Evolutionary conservation across 2,113 vertebrate genomes (phyloP).

Genomic region (Centrocercus urophasianus): DNA sequence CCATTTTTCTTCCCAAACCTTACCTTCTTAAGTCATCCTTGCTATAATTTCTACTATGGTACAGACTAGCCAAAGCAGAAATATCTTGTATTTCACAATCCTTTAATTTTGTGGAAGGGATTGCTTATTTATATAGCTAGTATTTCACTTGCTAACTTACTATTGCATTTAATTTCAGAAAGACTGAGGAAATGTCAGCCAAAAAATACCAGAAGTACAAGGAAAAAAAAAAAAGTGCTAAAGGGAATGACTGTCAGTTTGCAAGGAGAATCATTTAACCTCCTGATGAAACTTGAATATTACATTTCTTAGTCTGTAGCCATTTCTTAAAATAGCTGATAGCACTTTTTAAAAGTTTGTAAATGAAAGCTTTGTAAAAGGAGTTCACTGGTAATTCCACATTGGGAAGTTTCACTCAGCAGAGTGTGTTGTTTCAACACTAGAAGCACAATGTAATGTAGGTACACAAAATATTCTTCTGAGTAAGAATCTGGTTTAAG

Average conservation of each 20-base stretch:
- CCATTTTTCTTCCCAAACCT: background rate
- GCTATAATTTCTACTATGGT: background rate
- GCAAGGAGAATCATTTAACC: background rate
- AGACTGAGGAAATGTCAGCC: background rate
- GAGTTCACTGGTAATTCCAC: background rate
- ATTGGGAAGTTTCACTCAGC: background rate
- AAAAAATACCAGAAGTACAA: conserved; percentile 19
- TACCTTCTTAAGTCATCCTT: background rate
- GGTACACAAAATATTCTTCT: background rate
- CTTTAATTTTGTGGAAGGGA: background rate
- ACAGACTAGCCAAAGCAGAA: background rate
- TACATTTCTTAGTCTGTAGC: background rate
- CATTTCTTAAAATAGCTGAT: background rate
- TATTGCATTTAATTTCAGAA: conserved; percentile 22
- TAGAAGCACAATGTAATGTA: background rate
- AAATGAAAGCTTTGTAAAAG: background rate
- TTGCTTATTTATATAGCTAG: background rate
- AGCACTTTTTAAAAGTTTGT: background rate
- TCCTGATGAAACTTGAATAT: background rate
- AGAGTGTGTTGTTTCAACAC: background rate
- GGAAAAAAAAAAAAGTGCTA: conserved; percentile 17
- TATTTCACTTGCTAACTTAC: background rate
- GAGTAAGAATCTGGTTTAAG: background rate
- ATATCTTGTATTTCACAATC: background rate
- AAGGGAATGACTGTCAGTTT: conserved; percentile 2